Conservation (phyloP, 2,888 invertebrate species). For the Chironomus tentans region DNA sequence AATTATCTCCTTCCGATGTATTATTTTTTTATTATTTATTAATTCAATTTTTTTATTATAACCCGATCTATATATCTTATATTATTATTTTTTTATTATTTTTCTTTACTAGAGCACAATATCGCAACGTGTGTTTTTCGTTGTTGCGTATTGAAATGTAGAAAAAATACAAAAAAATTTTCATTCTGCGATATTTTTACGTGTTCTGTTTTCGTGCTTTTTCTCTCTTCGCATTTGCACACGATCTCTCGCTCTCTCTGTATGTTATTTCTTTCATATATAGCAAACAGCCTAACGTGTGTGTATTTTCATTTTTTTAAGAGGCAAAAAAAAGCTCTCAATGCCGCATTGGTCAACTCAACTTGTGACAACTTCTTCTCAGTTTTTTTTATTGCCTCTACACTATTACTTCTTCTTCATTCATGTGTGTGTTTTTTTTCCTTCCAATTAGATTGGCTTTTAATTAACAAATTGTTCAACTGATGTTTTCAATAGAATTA, state of each 20-base stretch:
- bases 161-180: constrained; percentile 25
- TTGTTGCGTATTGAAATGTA: constrained; percentile 27
- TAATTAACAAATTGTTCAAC: constrained; percentile 5
- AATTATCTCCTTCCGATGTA: constrained; percentile 14
- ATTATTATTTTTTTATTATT: background rate
- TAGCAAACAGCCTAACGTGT: background rate
- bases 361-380: no score
- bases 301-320: background rate
- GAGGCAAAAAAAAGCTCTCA: background rate
- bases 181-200: constrained; percentile 23
- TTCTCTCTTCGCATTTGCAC: constrained; percentile 3
- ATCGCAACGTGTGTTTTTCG: constrained; percentile 23
- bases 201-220: constrained; percentile 16
- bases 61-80: background rate
- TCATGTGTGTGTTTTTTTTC: background rate
- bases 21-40: background rate
- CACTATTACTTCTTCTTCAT: background rate
- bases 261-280: background rate
- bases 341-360: background rate
- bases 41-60: background rate
- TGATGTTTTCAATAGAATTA: background rate
- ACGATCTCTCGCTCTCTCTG: constrained; percentile 10
- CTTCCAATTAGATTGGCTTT: background rate
- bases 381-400: background rate
- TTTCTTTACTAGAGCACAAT: background rate